Conservation (phyloP, 2,888 invertebrate species). For the Nomada ruficornis region DNA sequence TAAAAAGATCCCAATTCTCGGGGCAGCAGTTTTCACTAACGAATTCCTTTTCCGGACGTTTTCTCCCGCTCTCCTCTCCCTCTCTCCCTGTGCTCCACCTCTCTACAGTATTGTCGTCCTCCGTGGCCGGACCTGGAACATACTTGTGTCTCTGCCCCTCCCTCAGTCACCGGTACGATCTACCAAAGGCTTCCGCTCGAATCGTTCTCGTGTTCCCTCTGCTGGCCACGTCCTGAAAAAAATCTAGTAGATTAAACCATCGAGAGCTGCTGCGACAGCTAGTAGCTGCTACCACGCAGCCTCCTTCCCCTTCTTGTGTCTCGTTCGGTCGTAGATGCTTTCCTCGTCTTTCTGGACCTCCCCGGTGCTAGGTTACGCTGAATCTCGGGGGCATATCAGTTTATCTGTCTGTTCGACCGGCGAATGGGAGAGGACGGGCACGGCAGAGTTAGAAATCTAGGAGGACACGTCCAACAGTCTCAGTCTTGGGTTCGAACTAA, state of each 20-base stretch:
- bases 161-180: constrained; percentile 37
- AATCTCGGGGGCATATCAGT: constrained; percentile 41
- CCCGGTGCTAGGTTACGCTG: constrained; percentile 18
- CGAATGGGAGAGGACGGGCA: background rate
- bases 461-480: constrained; percentile 1
- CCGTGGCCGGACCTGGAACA: constrained; percentile 55
- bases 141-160: constrained; percentile 16
- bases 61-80: constrained; percentile 48
- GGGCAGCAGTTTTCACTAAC: constrained; percentile 79
- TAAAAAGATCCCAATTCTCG: constrained; percentile 76
- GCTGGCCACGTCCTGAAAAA: constrained; percentile 64
- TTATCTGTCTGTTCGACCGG: constrained; percentile 9
- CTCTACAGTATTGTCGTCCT: constrained; percentile 53
- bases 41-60: constrained; percentile 79
- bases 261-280: constrained; percentile 73
- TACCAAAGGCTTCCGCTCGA: constrained; percentile 36
- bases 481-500: constrained; percentile 23
- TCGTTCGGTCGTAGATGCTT: background rate
- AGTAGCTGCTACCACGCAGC: constrained; percentile 67
- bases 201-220: constrained; percentile 55
- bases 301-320: constrained; percentile 6
- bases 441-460: background rate
- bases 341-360: constrained; percentile 7
- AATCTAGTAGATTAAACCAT: constrained; percentile 79
- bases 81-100: too few relatives aligned